Percentiles rank a stretch among this genome's conserved stretches.
phyloP scores from a whole-genome alignment of 2,797 vertebrate species.

The Phrynocephalus vlangalii region DNA sequence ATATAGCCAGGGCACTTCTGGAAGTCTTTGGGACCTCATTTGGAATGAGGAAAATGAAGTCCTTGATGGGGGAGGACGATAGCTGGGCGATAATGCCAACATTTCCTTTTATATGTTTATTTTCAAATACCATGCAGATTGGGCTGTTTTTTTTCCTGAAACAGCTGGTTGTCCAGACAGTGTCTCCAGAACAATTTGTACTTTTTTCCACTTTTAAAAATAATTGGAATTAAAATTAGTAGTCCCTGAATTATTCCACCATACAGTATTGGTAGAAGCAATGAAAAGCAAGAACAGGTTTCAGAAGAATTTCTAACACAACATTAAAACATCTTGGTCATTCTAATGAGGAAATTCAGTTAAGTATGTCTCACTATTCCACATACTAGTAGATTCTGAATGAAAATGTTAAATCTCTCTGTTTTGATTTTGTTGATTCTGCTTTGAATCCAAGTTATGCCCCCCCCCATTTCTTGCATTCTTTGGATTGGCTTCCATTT shows the following conservation, averaged over 20 bases:
- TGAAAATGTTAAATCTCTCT: not conserved
- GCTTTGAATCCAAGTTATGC: too few species aligned
- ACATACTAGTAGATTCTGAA: not conserved
- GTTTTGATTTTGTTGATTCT: too few species aligned
- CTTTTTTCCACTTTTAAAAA: not conserved
- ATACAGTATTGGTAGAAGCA: not conserved
- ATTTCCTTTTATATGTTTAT: slow-evolving; percentile 17
- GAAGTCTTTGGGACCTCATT: slow-evolving; percentile 52
- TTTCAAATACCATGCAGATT: slow-evolving; percentile 21
- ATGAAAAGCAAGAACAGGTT: not conserved
- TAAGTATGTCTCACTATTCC: not conserved
- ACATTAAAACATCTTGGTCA: not conserved
- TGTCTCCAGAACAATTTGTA: not conserved
- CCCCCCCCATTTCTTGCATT: too few species aligned
- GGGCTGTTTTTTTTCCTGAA: slow-evolving; percentile 56
- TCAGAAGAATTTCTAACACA: not conserved
- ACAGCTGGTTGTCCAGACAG: not conserved
- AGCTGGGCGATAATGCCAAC: not conserved
- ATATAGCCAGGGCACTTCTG: slow-evolving; percentile 35
- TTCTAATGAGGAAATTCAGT: not conserved
- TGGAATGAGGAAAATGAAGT: slow-evolving; percentile 53
- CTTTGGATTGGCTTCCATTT: too few species aligned
- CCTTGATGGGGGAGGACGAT: slow-evolving; percentile 19
- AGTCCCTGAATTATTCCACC: not conserved
- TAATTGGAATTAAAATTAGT: not conserved